Base-by-base conservation (phyloP, 2,797 vertebrate species). In the Mallotus villosus region DNA sequence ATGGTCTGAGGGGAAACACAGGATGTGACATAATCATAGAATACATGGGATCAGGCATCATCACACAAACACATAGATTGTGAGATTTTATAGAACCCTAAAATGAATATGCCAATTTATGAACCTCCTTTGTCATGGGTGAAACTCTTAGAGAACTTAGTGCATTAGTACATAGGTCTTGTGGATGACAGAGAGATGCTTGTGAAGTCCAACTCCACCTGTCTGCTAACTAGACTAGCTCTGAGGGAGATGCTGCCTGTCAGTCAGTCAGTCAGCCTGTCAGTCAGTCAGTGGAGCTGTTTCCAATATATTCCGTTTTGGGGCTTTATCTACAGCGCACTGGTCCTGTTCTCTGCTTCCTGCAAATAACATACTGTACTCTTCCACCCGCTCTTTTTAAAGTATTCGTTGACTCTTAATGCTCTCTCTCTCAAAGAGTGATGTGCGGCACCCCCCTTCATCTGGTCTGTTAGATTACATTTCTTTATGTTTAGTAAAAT, bases 1-100 rank as follows among this genome's bases (percentile, higher is more conserved):
- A 70, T 91, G 91, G 83, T 92, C 91, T 92, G 79, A 70, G 67
- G 29, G 53, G 17, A 70, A 78, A n/a, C 81, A 66, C 82, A 55
- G 70, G 19, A 57, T 55, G 4, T 55, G 2, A 55, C 17, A 55
- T 55, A 17, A 55, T 55, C 51, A 55, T 46, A n/a, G 51, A 55
- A 55, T n/a, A n/a, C 51, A 60, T 11, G 21, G 58, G 21, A 60
- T 60, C 11, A 21, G 21, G 11, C 58, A 59, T 68, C 8, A 0
- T 29, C 8, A 66, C 3, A 5, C 29, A 21, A 11, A 3, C 17
- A 2, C 11, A 46, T 0, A 12, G 41, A 14, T 46, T 11, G 41
- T 12, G 41, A 46, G 12, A 46, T 12, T 46, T 46, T 46, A 14
- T 46, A 46, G 41, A 46, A 46, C 41, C 41, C 2, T 46, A 46